phyloP scores from a whole-genome alignment of 2,113 vertebrate species.

The Pterophyllum scalare region DNA sequence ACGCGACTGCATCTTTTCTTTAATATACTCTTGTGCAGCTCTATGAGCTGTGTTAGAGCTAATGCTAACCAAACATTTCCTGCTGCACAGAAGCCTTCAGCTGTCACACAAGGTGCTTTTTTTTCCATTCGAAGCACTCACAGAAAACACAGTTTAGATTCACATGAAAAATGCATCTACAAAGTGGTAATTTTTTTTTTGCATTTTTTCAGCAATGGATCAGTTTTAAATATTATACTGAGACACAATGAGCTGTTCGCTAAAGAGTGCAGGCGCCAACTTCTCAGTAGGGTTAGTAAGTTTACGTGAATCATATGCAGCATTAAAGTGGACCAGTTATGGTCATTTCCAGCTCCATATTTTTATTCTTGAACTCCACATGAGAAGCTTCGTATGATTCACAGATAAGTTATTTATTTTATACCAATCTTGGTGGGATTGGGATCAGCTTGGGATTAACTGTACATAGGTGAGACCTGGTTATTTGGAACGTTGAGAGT shows the following conservation, averaged over 20 bases:
- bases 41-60: too few species aligned
- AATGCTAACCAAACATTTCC: neutral
- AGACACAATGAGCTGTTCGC: neutral
- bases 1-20: too few species aligned
- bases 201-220: neutral
- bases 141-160: neutral
- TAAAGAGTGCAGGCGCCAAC: neutral
- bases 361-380: neutral
- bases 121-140: neutral
- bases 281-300: neutral
- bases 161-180: neutral
- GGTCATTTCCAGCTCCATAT: neutral
- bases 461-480: rapidly evolving
- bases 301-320: neutral
- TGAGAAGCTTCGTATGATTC: neutral
- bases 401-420: neutral
- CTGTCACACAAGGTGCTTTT: neutral
- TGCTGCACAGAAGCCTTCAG: neutral
- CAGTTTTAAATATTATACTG: neutral
- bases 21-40: too few species aligned
- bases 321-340: neutral
- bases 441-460: neutral
- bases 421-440: rapidly evolving
- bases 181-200: neutral
- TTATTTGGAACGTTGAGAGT: neutral